Evolutionary conservation across 2,888 invertebrate species (phyloP), one percentile per base, ranked within the genome.

Genomic region (Eilema depressum): DNA sequence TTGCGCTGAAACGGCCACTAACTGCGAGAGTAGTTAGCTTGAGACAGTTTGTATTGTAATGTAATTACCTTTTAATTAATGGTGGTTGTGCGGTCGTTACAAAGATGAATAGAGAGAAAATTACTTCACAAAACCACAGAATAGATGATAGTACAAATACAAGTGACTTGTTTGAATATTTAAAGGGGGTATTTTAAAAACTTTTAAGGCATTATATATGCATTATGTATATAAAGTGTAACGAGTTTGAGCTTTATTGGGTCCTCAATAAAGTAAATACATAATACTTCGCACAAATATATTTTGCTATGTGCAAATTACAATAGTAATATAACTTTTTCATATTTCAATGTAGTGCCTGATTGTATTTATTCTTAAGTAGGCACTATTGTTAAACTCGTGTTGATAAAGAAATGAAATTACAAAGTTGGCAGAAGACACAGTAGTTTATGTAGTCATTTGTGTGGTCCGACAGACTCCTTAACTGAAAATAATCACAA

Each of bases 21-120:
- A 53, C n/a, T 53, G 53, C 53, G 53, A 53, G 53, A 53, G 8
- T 53, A 53, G 53, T 53, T 53, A 53, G 53, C 53, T 53, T n/a
- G 3, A n/a, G 53, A n/a, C n/a, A 53, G 53, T 53, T 53, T 53
- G 53, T n/a, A 53, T 70, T 62, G 25, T 76, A 74, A 76, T 76
- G 17, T 8, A 7, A 28, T 68, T 63, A 14, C 14, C 14, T 20
- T 10, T 14, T 4, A 20, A 26, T n/a, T 53, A 53, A 53, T 53
- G n/a, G 53, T n/a, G n/a, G 53, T 17, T 53, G n/a, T 20, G 53
- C n/a, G 20, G 53, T 53, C 53, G 53, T 53, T 53, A 53, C 53
- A 53, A 53, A 53, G 53, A 53, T 12, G 17, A 33, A 57, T 20
- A 66, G 30, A 33, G 23, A 12, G 7, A 14, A 20, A 59, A 47